phyloP scores from a whole-genome alignment of 1,140 invertebrate species.

The Drosophila littoralis region DNA sequence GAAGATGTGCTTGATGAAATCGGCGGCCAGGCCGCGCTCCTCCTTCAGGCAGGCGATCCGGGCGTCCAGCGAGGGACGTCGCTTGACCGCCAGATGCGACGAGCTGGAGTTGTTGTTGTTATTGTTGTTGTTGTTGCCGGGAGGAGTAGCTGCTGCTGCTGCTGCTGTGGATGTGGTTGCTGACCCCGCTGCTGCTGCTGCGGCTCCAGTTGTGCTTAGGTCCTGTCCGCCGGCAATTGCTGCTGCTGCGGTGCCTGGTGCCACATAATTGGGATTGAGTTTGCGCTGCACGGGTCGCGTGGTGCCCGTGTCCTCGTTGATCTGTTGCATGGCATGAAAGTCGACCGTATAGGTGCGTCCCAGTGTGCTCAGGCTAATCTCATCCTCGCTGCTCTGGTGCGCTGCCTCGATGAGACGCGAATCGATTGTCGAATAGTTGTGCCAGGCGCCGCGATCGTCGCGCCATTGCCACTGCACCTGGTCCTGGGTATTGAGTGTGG shows the following conservation, averaged over 20 bases:
- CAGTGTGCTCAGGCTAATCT: slow-evolving; percentile 95
- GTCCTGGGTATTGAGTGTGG: slow-evolving; percentile 89
- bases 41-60: slow-evolving; percentile 87
- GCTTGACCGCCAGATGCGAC: slow-evolving; percentile 43
- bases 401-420: slow-evolving; percentile 92
- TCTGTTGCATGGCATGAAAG: slow-evolving; percentile 98
- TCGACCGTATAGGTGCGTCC: slow-evolving; percentile 97
- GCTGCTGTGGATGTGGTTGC: slow-evolving; percentile 34
- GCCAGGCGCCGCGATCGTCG: slow-evolving; percentile 95
- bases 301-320: slow-evolving; percentile 98
- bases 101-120: slow-evolving; percentile 48
- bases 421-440: slow-evolving; percentile 88
- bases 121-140: slow-evolving; percentile 43
- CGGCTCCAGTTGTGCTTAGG: slow-evolving; percentile 48
- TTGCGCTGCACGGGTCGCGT: slow-evolving; percentile 94
- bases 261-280: slow-evolving; percentile 82
- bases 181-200: slow-evolving; percentile 37
- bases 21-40: slow-evolving; percentile 89
- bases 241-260: slow-evolving; percentile 34
- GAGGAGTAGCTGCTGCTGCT: slow-evolving; percentile 36
- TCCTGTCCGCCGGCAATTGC: slow-evolving; percentile 61
- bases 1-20: slow-evolving; percentile 95
- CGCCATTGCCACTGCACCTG: slow-evolving; percentile 98
- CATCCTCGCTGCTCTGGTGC: slow-evolving; percentile 96
- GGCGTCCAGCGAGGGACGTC: slow-evolving; percentile 86